Percentiles rank a stretch among this genome's conserved stretches.
phyloP scores from a whole-genome alignment of 2,113 vertebrate species.

The Caracal caracal region DNA sequence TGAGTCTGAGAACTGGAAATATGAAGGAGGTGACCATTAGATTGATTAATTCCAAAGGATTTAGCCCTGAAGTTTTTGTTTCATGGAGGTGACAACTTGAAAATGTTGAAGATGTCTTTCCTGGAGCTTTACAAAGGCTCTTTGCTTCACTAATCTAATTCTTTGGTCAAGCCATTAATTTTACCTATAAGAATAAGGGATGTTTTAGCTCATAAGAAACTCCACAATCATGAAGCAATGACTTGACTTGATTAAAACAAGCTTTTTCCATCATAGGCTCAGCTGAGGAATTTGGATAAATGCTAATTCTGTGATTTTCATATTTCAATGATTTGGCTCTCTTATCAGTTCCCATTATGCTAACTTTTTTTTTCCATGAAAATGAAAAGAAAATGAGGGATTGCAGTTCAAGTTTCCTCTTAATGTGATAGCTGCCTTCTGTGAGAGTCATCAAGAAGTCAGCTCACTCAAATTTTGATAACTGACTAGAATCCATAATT shows the following conservation, averaged over 20 bases:
- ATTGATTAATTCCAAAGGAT: conserved; percentile 26
- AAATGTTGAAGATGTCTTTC: conserved; percentile 66
- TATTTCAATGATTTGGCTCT: conserved; percentile 69
- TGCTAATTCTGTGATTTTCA: conserved; percentile 76
- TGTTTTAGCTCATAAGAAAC: conserved; percentile 42
- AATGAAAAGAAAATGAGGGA: conserved; percentile 75
- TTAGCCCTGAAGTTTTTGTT: conserved; percentile 48
- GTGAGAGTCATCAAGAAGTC: conserved; percentile 38
- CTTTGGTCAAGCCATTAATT: conserved; percentile 65
- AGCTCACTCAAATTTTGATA: conserved; percentile 46
- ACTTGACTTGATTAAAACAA: conserved; percentile 69
- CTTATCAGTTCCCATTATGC: conserved; percentile 57
- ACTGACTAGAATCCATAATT: conserved; percentile 52
- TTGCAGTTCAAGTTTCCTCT: conserved; percentile 43
- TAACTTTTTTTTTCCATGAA: conserved; percentile 53
- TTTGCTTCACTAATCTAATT: conserved; percentile 66
- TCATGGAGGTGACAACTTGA: conserved; percentile 34
- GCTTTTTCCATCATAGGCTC: conserved; percentile 58
- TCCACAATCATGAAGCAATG: conserved; percentile 24
- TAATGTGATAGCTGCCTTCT: conserved; percentile 53
- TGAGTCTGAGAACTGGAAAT: not conserved
- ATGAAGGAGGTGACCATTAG: not conserved
- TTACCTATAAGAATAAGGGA: conserved; percentile 36
- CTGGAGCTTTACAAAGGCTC: conserved; percentile 54
- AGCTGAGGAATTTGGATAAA: conserved; percentile 70